Evolutionary conservation across 2,888 invertebrate genomes (phyloP).

Genomic region (Alcis repandata): DNA sequence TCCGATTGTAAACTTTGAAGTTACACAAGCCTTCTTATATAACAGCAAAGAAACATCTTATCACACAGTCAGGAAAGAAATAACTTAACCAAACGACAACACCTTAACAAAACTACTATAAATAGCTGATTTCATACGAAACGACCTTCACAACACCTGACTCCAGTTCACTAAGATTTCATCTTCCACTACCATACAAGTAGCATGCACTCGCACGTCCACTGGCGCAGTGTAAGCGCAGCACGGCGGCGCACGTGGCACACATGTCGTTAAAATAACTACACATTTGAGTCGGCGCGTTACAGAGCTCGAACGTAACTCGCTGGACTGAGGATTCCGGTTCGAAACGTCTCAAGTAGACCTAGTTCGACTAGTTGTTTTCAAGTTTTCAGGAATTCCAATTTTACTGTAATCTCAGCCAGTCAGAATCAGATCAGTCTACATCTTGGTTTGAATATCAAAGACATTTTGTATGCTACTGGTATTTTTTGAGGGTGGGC

Average conservation of each 20-base stretch:
- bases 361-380: no score
- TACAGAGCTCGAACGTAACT: slow-evolving; percentile 15
- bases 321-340: not conserved
- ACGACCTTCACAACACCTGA: not conserved
- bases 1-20: no score
- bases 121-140: not conserved
- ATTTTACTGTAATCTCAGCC: not conserved
- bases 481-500: no score
- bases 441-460: no score
- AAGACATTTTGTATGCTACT: no score
- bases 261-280: slow-evolving; percentile 37
- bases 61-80: no score
- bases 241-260: slow-evolving; percentile 38
- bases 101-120: no score
- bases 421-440: no score
- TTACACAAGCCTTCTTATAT: no score
- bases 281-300: slow-evolving; percentile 21
- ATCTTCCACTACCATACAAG: not conserved
- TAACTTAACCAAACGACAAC: no score
- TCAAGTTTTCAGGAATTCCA: not conserved
- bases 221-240: slow-evolving; percentile 22
- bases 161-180: not conserved
- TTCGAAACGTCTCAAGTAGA: not conserved
- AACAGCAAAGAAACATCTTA: no score
- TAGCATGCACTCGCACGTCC: not conserved